Percentiles rank a stretch among this genome's conserved stretches.
phyloP scores from a whole-genome alignment of 2,797 vertebrate species.

The Sebastiscus tertius region DNA sequence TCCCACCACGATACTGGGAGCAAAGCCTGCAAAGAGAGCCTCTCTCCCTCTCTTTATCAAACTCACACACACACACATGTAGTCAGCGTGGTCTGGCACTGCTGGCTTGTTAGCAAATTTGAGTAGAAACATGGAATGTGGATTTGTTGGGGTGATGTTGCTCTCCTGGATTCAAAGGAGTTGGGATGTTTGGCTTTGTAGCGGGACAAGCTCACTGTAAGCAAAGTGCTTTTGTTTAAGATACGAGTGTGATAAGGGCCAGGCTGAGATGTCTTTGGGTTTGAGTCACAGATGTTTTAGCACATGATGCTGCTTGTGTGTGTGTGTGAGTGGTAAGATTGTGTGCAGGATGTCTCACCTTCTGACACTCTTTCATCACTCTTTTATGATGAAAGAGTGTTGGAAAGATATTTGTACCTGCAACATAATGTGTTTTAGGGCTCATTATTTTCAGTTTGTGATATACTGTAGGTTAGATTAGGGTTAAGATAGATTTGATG shows the following conservation, averaged over 20 bases:
- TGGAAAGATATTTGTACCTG: neutral
- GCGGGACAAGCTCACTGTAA: slow-evolving; percentile 23
- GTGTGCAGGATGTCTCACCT: neutral
- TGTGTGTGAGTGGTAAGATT: neutral
- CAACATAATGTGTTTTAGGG: neutral
- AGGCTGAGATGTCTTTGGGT: slow-evolving; percentile 25
- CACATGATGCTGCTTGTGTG: neutral
- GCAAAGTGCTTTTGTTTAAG: slow-evolving; percentile 46
- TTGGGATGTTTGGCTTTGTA: slow-evolving; percentile 24
- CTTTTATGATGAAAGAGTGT: no score
- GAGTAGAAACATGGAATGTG: slow-evolving; percentile 46
- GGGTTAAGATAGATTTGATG: neutral
- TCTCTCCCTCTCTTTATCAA: slow-evolving; percentile 49
- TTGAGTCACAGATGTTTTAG: slow-evolving; percentile 23
- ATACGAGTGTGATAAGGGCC: slow-evolving; percentile 47
- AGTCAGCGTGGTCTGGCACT: slow-evolving; percentile 39
- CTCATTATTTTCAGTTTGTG: neutral
- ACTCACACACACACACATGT: slow-evolving; percentile 45
- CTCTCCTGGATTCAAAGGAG: slow-evolving; percentile 32
- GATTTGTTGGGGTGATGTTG: slow-evolving; percentile 45
- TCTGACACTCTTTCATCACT: no score
- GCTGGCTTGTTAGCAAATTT: slow-evolving; percentile 51
- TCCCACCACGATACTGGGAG: slow-evolving; percentile 67
- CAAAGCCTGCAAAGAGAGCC: slow-evolving; percentile 54
- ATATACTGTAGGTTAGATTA: no score